Base-by-base conservation (phyloP, 2,113 vertebrate genomes). In the Sorex araneus region DNA sequence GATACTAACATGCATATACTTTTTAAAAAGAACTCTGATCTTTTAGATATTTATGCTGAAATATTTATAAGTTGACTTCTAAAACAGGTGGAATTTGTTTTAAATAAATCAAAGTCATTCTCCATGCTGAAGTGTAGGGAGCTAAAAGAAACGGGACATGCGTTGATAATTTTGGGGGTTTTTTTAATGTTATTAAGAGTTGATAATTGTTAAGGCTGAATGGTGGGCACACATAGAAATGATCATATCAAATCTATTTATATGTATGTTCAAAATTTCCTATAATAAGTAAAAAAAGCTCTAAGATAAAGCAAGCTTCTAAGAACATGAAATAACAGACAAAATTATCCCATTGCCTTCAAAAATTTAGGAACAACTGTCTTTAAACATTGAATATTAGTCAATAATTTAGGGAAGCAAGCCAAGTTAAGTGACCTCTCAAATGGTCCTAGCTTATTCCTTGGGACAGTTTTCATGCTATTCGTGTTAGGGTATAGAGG, bases 11-110 rank as follows among this genome's bases (percentile, higher is more conserved):
- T 78, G 13, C 21, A 27, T 69, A 69, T 36, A 11, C 63, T 77
- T 91, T 76, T 40, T 81, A 69, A 32, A 64, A 91, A 91, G 40
- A 87, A 8, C 1, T 69, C 23, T 90, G 93, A 43, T 70, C 30
- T 86, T 94, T 94, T 80, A 54, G 70, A 94, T 75, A 92, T 50
- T 4, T 27, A 85, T 34, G 69, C 11, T 79, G 80, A 94, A 91
- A 79, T 82, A 77, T 75, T 94, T 92, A 87, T 47, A 78, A 90
- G 36, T 63, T 6, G 85, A 57, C 66, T 67, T 78, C 66, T 67
- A 79, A 74, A 94, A 73, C 69, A 45, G 40, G 40, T 77, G 28
- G 15, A 34, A 88, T 78, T 82, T 92, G 30, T 8, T 63, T 73
- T 66, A 92, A 69, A 78, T 73, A 92, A 80, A 76, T 90, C 7